phyloP scores from a whole-genome alignment of 2,888 invertebrate genomes.

The Azorinus chamasolen region DNA sequence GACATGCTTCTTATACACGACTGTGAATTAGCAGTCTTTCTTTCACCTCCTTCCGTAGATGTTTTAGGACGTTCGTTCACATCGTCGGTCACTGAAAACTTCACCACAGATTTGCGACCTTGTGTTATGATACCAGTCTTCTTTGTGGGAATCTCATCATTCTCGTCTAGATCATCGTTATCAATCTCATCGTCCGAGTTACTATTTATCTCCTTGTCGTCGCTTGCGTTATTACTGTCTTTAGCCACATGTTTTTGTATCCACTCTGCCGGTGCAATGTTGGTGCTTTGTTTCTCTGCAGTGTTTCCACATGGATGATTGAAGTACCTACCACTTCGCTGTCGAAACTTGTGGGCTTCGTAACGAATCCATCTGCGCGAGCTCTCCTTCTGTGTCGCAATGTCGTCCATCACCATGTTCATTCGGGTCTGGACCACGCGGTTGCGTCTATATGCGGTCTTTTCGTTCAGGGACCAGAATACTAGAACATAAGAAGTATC shows the following conservation, averaged over 20 bases:
- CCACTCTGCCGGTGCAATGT: conserved; percentile 48
- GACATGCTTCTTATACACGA: conserved; percentile 42
- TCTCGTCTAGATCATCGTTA: conserved; percentile 13
- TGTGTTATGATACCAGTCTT: conserved; percentile 54
- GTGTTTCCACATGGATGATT: conserved; percentile 18
- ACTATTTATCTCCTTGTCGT: conserved; percentile 1
- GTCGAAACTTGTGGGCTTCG: conserved; percentile 66
- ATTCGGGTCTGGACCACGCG: conserved; percentile 65
- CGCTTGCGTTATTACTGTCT: not conserved
- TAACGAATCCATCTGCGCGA: conserved; percentile 52
- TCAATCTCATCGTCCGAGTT: conserved; percentile 13
- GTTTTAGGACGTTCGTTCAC: conserved; percentile 31
- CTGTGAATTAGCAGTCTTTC: no score
- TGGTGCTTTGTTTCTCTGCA: conserved; percentile 1
- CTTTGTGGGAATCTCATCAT: conserved; percentile 18
- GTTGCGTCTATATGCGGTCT: conserved; percentile 65
- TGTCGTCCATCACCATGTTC: conserved; percentile 63
- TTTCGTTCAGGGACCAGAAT: conserved; percentile 70
- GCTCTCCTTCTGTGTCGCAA: conserved; percentile 51
- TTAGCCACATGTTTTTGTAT: not conserved
- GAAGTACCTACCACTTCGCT: conserved; percentile 41
- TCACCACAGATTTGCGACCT: conserved; percentile 55
- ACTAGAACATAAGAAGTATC: conserved; percentile 30
- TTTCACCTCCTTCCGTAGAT: not conserved
- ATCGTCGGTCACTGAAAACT: conserved; percentile 58